A percentile compares a stretch with the other conserved stretches of the same genome.
Evolutionary conservation across 2,113 vertebrate genomes (phyloP).

Genomic region (Cyprinodon tularosa): DNA sequence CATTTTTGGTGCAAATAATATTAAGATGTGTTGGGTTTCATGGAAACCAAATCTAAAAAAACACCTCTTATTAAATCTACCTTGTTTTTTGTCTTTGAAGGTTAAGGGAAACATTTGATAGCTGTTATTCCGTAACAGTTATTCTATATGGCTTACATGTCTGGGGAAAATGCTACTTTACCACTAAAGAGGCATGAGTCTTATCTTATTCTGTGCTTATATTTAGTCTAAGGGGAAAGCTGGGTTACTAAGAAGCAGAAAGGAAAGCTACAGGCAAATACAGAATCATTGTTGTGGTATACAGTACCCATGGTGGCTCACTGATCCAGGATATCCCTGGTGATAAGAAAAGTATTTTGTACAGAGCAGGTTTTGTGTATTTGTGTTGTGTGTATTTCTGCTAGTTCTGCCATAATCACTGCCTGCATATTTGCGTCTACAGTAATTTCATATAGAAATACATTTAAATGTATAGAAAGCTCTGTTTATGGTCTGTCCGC

Average conservation of each 20-base stretch:
- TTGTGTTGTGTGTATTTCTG: conserved; percentile 19
- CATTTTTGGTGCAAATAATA: conserved; percentile 26
- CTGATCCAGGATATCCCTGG: conserved; percentile 37
- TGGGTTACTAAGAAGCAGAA: conserved; percentile 7
- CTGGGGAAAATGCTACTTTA: not conserved
- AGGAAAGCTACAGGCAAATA: conserved; percentile 18
- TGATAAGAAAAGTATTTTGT: conserved; percentile 36
- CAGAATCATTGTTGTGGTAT: conserved; percentile 30
- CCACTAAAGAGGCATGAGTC: conserved; percentile 6
- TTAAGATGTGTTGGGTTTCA: conserved; percentile 48
- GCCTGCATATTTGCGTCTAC: not conserved
- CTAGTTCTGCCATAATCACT: conserved; percentile 35
- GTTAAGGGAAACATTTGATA: conserved; percentile 32
- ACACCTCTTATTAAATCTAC: conserved; percentile 55
- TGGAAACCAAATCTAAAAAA: conserved; percentile 37
- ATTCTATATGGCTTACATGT: conserved; percentile 12
- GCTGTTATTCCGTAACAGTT: conserved; percentile 18
- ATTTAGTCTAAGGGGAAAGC: conserved; percentile 4
- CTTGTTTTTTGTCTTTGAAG: conserved; percentile 47
- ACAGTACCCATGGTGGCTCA: conserved; percentile 11
- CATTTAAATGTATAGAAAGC: not conserved
- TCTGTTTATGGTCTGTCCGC: too few relatives aligned
- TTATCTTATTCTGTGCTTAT: conserved; percentile 23
- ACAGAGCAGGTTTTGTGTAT: conserved; percentile 13
- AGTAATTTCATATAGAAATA: conserved; percentile 1